These are phyloP conservation scores for Hiodon alosoides DNA, from an alignment of 2,113 vertebrate genomes.

Conservation along the genomic window DNA sequence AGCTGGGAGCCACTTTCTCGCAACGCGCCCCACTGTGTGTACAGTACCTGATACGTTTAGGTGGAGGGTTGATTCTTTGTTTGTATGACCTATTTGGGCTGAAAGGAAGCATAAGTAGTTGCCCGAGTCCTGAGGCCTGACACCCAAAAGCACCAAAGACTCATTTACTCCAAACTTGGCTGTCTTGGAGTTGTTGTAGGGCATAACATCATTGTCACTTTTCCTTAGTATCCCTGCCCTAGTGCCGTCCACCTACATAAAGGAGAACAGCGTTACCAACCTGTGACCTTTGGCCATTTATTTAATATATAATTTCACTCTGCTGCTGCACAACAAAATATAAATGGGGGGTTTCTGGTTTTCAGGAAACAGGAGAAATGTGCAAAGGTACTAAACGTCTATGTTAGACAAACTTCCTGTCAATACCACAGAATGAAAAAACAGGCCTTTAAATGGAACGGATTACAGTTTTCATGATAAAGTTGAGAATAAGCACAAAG, in stretches of 20 bases:
- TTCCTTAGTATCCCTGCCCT: conserved; percentile 26
- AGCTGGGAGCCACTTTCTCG: background rate
- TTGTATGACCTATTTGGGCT: conserved; percentile 27
- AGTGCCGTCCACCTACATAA: background rate
- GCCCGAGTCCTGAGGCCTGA: conserved; percentile 29
- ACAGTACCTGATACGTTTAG: conserved; percentile 34
- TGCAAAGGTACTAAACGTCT: too few species aligned
- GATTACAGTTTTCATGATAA: too few species aligned
- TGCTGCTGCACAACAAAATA: background rate
- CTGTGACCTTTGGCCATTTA: background rate
- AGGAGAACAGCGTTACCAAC: background rate
- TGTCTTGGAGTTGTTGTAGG: conserved; percentile 14
- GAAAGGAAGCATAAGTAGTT: conserved; percentile 29
- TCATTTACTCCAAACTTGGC: conserved; percentile 16
- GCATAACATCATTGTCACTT: background rate
- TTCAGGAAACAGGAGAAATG: too few species aligned
- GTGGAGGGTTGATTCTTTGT: background rate
- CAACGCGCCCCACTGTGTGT: background rate
- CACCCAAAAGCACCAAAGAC: conserved; percentile 18
- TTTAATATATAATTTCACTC: background rate
- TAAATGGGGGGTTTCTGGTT: too few species aligned
- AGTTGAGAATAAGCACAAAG: too few species aligned
- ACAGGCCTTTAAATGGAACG: too few species aligned
- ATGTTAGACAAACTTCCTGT: too few species aligned
- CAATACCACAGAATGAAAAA: too few species aligned